Percentiles rank a stretch among this genome's conserved stretches.
These are phyloP conservation scores for Macheiramphus alcinus DNA, from an alignment of 2,113 vertebrate genomes.

Conservation along the genomic window DNA sequence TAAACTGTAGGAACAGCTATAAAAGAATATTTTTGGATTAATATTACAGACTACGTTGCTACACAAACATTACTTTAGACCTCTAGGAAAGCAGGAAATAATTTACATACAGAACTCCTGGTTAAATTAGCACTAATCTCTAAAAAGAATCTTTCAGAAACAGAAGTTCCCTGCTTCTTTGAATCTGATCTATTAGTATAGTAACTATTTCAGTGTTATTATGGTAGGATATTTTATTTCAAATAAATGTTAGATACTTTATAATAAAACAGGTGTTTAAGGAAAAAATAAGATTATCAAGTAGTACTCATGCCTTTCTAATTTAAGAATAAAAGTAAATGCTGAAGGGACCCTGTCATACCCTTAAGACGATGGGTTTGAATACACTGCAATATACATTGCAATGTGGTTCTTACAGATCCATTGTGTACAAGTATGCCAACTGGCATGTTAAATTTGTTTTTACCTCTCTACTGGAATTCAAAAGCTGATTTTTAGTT, in stretches of 20 bases:
- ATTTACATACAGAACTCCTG: conserved; percentile 2
- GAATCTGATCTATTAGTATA: background rate
- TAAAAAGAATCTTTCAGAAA: conserved; percentile 10
- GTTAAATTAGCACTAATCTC: background rate
- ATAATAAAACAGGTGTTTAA: background rate
- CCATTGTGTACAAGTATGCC: background rate
- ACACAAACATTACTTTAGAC: background rate
- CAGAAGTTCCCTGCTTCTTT: background rate
- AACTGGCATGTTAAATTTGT: background rate
- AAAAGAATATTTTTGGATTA: conserved; percentile 34
- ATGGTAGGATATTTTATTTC: background rate
- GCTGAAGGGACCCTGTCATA: background rate
- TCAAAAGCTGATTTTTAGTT: background rate
- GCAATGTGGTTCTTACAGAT: background rate
- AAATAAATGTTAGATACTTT: background rate
- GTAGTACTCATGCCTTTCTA: background rate
- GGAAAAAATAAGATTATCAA: background rate
- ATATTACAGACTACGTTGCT: background rate
- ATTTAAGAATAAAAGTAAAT: background rate
- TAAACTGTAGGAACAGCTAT: background rate
- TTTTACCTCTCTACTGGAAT: background rate
- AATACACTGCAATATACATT: background rate
- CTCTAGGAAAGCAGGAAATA: background rate
- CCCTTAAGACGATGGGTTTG: background rate
- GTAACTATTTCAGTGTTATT: background rate